These are phyloP conservation scores for Elymnias hypermnestra DNA, from an alignment of 1,140 invertebrate species.

Conservation along the genomic window DNA sequence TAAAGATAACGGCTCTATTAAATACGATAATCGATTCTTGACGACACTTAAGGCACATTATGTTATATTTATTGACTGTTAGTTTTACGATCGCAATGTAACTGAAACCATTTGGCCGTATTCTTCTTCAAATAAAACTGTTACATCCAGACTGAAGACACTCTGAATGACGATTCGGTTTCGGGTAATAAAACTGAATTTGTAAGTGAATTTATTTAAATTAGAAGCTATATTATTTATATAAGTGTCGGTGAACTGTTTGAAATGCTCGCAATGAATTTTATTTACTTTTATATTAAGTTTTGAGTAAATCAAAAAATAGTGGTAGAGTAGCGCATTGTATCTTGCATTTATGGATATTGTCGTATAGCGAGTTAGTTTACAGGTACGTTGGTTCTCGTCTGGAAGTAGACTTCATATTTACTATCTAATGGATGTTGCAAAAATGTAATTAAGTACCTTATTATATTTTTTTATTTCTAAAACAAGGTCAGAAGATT, in stretches of 20 bases:
- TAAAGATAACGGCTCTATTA: constrained; percentile 37
- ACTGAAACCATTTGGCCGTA: constrained; percentile 22
- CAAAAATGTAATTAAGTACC: too few relatives aligned
- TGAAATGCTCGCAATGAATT: constrained; percentile 1
- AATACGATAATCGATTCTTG: constrained; percentile 46
- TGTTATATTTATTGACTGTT: constrained; percentile 50
- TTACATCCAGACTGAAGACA: constrained; percentile 7
- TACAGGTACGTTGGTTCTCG: too few relatives aligned
- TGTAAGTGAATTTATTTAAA: constrained; percentile 24
- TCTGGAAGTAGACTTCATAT: too few relatives aligned
- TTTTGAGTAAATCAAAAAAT: not conserved
- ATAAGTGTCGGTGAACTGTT: not conserved
- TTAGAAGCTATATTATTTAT: constrained; percentile 8
- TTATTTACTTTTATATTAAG: not conserved
- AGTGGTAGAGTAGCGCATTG: not conserved
- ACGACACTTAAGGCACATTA: constrained; percentile 40
- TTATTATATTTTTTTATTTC: too few relatives aligned
- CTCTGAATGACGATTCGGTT: constrained; percentile 16
- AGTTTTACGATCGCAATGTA: constrained; percentile 41
- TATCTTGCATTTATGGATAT: not conserved
- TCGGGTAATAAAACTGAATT: constrained; percentile 26
- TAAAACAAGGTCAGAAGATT: too few relatives aligned
- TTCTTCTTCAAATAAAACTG: constrained; percentile 23
- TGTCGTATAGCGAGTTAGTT: not conserved
- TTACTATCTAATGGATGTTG: too few relatives aligned